Conservation (phyloP, 2,113 vertebrate species). For the Chionomys nivalis region DNA sequence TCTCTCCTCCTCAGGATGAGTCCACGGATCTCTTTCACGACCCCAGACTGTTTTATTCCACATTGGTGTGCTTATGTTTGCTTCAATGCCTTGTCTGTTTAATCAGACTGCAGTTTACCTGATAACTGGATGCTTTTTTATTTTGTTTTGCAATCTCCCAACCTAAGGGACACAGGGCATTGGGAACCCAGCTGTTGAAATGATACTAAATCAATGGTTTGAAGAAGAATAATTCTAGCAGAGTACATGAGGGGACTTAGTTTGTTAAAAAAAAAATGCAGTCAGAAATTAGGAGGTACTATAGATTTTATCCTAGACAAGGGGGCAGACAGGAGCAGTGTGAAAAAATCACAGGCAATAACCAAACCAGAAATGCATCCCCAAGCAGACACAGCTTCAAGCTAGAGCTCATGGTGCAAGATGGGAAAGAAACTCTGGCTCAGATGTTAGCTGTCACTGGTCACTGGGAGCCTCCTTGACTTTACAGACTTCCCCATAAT, state of each 20-base stretch:
- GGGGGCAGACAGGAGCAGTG: neutral
- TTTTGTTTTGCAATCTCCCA: conserved; percentile 1
- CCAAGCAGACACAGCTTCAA: neutral
- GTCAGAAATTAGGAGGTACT: neutral
- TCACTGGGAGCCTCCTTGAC: neutral
- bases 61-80: neutral
- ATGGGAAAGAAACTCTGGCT: neutral
- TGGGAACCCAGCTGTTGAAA: neutral
- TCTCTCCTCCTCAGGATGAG: neutral
- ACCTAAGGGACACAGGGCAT: neutral
- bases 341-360: neutral
- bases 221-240: neutral
- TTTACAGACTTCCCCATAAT: neutral
- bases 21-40: neutral
- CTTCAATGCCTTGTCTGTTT: neutral
- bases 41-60: neutral
- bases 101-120: neutral
- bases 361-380: neutral
- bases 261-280: neutral
- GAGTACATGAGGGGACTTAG: neutral
- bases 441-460: neutral
- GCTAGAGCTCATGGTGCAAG: neutral
- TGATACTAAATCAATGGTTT: neutral
- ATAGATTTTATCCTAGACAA: neutral
- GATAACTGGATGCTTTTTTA: neutral